Evolutionary conservation across 2,888 invertebrate genomes (phyloP).

Genomic region (Agrotis clavis): DNA sequence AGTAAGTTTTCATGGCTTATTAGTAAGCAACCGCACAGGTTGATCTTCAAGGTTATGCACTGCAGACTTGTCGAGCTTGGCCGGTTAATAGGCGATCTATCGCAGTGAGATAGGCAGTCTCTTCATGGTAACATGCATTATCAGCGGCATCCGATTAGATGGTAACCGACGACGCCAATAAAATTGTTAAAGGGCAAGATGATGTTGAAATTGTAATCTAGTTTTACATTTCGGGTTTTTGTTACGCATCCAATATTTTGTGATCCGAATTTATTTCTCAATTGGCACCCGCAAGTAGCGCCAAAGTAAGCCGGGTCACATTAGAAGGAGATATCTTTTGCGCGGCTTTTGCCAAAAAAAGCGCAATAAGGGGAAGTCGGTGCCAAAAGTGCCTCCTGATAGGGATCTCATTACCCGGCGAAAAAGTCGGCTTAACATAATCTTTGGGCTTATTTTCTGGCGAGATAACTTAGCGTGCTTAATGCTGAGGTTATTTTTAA

Average conservation of each 20-base stretch:
- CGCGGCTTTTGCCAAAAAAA: conserved; percentile 56
- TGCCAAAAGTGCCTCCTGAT: conserved; percentile 54
- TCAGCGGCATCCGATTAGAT: too few species aligned
- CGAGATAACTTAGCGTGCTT: conserved; percentile 44
- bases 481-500: conserved; percentile 36
- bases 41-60: too few species aligned
- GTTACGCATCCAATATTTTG: neutral
- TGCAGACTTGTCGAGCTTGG: too few species aligned
- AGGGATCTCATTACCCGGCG: conserved; percentile 56
- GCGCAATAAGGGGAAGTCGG: conserved; percentile 53
- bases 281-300: conserved; percentile 10
- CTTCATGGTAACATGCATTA: too few species aligned
- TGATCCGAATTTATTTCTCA: conserved; percentile 21
- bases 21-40: too few species aligned
- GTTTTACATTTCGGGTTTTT: too few species aligned
- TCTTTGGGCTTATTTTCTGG: conserved; percentile 49
- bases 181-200: too few species aligned
- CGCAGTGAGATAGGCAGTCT: too few species aligned
- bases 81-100: too few species aligned
- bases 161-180: too few species aligned
- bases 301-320: conserved; percentile 47
- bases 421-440: conserved; percentile 57
- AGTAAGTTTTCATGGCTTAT: too few species aligned
- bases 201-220: too few species aligned
- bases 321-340: conserved; percentile 45